Evolutionary conservation across 2,888 invertebrate genomes (phyloP), one percentile per base, ranked within the genome.

Genomic region (Pandemis cinnamomeana): DNA sequence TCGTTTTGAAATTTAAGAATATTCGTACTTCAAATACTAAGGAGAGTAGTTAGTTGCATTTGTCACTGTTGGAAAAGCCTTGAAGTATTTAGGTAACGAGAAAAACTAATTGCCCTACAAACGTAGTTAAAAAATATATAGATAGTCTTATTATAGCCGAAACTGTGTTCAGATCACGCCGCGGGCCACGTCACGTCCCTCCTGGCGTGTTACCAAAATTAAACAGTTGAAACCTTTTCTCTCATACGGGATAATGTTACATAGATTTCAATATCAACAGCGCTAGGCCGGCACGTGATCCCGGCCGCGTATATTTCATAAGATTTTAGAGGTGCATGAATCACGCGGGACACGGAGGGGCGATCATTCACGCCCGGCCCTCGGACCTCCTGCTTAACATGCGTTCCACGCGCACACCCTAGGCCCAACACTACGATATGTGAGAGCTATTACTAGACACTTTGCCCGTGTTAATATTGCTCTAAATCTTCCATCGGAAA

Each of bases 401-500:
- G 89, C 94, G 86, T 76, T 75, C 87, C 93, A 84, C 93, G 91
- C 85, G 80, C 86, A 79, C 84, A 84, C 91, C 91, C 92, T 93
- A 91, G 94, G 90, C 94, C 94, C 91, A 87, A 89, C 88, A 87
- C 91, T 87, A 87, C 93, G 94, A 94, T 93, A 92, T 94, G 94
- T 92, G 93, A 91, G 91, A 93, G 93, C 94, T 94, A 93, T 94
- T 93, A 94, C 93, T 94, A 94, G 93, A 93, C 90, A 93, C 94
- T 93, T 93, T 93, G 89, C 90, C 90, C 86, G 89, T 91, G 92
- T 93, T 94, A 93, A 94, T 94, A 94, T 93, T 90, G 89, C 89
- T 89, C 84, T 92, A 91, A 91, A 92, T 94, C 91, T 90, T 86
- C 87, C 81, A 90, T 90, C 86, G 88, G 82, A 80, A 84, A 88